Base-by-base conservation (phyloP, 53 echinoderm and acorn worm species). In the Echinometra lucunter region DNA sequence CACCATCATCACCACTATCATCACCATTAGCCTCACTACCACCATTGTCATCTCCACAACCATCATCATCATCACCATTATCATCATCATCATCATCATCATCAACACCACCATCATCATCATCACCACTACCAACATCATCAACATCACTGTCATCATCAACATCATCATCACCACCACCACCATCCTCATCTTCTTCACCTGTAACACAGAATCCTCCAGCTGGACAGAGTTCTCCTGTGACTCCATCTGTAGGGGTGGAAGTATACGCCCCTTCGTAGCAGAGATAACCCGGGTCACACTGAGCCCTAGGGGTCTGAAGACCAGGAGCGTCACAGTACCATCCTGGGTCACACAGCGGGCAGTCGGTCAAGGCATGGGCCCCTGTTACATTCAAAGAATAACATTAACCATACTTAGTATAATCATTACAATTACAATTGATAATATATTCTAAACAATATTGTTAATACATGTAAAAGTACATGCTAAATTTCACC, bases 281-380 rank as follows among this genome's bases (percentile, higher is more conserved):
- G 95, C 98, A 98, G 44, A 99, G 93, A 27, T 95, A 99, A 1
- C 99, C 99, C 0, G 99, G 98, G 32, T 99, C 99, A 74, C 99
- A 99, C 11, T 98, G 99, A 4, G 97, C 96, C 87, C 99, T 96
- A 0, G 99, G 99, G 0, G 96, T 96, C 60, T 94, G 92, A 38
- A 99, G 96, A 69, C 99, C 99, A 32, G 97, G 99, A 16, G 99
- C 96, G 35, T 99, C 99, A 91, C 99, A 99, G 95, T 98, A 99
- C 97, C 97, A 99, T 3, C 99, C 99, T 34, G 99, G 99, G 66
- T 99, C 99, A 92, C 99, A 99, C 9, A 96, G 95, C 6, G 95
- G 96, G 44, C 99, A 99, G 60, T 95, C 94, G 49, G 96, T 96
- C 34, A 98, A 45, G 13, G 94, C 93, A 21, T 63, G 40, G 5